Conservation (phyloP, 2,888 invertebrate species). For the Pardosa pseudoannulata region DNA sequence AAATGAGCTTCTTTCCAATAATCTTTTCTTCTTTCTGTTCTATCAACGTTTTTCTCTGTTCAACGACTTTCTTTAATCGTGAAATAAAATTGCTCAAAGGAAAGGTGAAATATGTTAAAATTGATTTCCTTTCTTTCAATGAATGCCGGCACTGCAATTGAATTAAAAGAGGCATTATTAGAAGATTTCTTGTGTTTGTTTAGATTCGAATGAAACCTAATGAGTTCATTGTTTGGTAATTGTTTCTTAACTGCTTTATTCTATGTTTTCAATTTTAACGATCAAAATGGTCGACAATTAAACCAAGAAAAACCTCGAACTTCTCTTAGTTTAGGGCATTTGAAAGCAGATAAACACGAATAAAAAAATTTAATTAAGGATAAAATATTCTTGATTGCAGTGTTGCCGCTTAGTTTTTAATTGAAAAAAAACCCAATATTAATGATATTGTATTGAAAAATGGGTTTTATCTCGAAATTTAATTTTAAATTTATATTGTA, state of each 20-base stretch:
- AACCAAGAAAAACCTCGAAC: constrained; percentile 8
- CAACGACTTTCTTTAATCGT: constrained; percentile 63
- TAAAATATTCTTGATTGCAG: constrained; percentile 58
- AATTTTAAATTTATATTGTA: constrained; percentile 8
- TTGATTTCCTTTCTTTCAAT: constrained; percentile 54
- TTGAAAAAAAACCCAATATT: constrained; percentile 52
- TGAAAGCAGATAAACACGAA: constrained; percentile 35
- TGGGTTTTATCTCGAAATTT: constrained; percentile 1
- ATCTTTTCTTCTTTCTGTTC: constrained; percentile 61
- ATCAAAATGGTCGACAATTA: constrained; percentile 65
- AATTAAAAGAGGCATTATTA: constrained; percentile 66
- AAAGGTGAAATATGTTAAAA: constrained; percentile 62
- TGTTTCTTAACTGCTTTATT: constrained; percentile 68
- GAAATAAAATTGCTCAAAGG: constrained; percentile 33
- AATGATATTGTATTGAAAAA: constrained; percentile 55
- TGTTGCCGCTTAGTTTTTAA: neutral
- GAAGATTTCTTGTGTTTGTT: constrained; percentile 54
- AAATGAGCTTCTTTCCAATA: constrained; percentile 54
- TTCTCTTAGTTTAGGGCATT: neutral
- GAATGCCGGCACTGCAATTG: constrained; percentile 52
- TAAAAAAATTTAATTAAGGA: constrained; percentile 46
- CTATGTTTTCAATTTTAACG: constrained; percentile 34
- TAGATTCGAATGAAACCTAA: constrained; percentile 56
- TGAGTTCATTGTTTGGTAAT: constrained; percentile 69
- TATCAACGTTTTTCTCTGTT: constrained; percentile 46